Conservation (phyloP, 2,888 invertebrate genomes). For the Tenthredo scrophulariae region DNA sequence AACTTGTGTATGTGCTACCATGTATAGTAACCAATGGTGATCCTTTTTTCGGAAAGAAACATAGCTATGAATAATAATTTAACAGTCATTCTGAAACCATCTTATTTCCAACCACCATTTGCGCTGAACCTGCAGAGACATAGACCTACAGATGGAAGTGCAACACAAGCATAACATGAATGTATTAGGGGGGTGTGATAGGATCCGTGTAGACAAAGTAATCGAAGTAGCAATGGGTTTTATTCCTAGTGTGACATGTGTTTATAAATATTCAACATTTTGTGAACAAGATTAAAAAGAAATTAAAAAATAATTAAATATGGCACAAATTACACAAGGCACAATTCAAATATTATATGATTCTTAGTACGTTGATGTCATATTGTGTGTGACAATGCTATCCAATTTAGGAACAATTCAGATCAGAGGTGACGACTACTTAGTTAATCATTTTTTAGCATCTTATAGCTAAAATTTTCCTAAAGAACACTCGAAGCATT, state of each 20-base stretch:
- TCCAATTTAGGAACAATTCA: not conserved
- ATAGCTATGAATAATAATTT: constrained; percentile 12
- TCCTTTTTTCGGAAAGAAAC: not conserved
- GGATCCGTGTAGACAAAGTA: not conserved
- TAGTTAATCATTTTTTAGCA: not conserved
- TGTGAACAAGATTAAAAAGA: not conserved
- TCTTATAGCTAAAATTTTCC: not conserved
- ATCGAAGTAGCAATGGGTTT: not conserved
- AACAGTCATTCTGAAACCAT: not conserved
- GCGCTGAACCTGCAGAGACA: not conserved
- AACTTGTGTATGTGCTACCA: not conserved
- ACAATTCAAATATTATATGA: too few relatives aligned
- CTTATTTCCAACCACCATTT: not conserved
- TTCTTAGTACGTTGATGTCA: not conserved
- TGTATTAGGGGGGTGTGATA: not conserved
- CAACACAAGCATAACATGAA: not conserved
- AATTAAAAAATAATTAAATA: not conserved
- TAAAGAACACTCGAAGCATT: not conserved
- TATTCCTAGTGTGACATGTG: not conserved
- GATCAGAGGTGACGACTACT: not conserved
- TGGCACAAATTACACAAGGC: not conserved
- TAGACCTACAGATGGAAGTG: not conserved
- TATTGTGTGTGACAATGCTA: not conserved
- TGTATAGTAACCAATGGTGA: not conserved
- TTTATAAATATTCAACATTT: not conserved